phyloP scores from a whole-genome alignment of 2,113 vertebrate genomes.

The Lampris incognitus region DNA sequence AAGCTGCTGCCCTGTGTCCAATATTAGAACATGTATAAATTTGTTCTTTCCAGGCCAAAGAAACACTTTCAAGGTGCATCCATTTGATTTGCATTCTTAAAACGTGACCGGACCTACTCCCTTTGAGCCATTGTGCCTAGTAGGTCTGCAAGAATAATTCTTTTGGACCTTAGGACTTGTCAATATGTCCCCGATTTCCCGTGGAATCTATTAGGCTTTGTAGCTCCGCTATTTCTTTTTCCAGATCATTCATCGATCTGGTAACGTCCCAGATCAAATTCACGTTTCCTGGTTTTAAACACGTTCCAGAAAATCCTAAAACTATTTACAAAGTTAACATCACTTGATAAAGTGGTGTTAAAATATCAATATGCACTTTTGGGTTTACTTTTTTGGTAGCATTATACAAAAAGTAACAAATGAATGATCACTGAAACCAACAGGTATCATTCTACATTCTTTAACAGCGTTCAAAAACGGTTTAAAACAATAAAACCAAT shows the following conservation, averaged over 20 bases:
- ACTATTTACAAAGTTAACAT: not conserved
- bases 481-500: too few species aligned
- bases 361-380: constrained; percentile 11
- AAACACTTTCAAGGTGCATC: not conserved
- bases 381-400: not conserved
- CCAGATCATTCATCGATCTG: not conserved
- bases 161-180: not conserved
- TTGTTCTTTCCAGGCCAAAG: not conserved
- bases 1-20: not conserved
- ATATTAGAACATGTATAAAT: not conserved
- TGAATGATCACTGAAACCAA: too few species aligned
- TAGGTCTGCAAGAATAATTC: not conserved
- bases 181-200: not conserved
- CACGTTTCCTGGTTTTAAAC: too few species aligned
- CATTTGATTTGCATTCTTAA: not conserved
- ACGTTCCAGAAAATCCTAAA: not conserved
- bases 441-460: too few species aligned
- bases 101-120: not conserved
- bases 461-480: too few species aligned
- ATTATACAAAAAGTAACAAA: too few species aligned
- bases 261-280: too few species aligned
- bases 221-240: not conserved
- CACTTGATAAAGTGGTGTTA: constrained; percentile 6
- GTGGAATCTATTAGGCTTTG: not conserved
- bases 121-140: not conserved